Base-by-base conservation (phyloP, 37 sponge, comb jelly and placozoan genomes). In the Halisarca cf. caerulea region DNA sequence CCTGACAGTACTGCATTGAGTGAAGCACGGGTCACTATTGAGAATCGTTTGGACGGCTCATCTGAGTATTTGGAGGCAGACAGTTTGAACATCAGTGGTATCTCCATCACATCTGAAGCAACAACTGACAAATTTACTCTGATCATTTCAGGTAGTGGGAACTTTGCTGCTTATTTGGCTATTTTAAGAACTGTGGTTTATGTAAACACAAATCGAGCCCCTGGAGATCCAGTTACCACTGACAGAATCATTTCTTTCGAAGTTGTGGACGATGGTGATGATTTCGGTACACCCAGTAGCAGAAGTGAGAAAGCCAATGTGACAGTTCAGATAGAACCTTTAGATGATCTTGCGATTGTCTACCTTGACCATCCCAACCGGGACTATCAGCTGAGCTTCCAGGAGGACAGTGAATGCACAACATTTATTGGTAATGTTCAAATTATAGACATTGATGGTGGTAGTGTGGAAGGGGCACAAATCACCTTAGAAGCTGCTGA, bases 331-430 rank as follows among this genome's bases (percentile, higher is more conserved):
- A 72, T 93, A n/a, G 24, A 39, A 20, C 59, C 41, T 5, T 84
- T 59, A 41, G 87, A 87, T 79, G 82, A 93, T 39, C 88, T 90
- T 8, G 85, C 82, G 24, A 30, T 69, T 1, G 21, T 93, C 0
- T 87, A 54, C 40, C 59, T 93, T 17, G 93, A 84, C 45, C 87
- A 85, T 27, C 36, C 80, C 18, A 58, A 55, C 54, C 54, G 21
- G 41, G 53, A 86, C 34, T 81, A 62, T 86, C 21, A 6, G 25
- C 35, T 57, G 6, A 51, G 15, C 23, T 93, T 85, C 58, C 42
- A 37, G n/a, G 93, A 93, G 51, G 90, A 93, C 64, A 79, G 79
- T n/a, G 73, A 41, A 14, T 27, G 47, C 34, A 86, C 85, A 82
- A 38, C 85, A 25, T 58, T 66, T 32, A 17, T 87, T 30, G 53